Evolutionary conservation across 2,888 invertebrate genomes (phyloP).

Genomic region (Desoria tigrina): DNA sequence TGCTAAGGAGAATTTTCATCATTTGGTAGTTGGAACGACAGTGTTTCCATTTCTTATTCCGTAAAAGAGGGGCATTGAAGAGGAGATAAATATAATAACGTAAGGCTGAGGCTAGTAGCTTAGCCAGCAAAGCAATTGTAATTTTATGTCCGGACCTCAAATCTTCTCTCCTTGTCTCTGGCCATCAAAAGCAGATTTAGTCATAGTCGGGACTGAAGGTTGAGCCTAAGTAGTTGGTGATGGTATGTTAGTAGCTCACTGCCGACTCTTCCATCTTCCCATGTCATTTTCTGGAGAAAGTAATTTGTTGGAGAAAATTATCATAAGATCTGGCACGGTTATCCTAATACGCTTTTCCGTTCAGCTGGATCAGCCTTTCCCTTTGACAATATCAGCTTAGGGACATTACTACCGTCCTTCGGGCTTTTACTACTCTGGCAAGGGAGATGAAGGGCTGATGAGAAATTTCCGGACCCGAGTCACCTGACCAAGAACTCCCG

Average conservation of each 20-base stretch:
- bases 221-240: neutral
- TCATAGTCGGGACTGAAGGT: neutral
- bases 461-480: neutral
- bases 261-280: neutral
- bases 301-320: slow-evolving; percentile 14
- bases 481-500: slow-evolving; percentile 1
- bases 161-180: too few relatives aligned
- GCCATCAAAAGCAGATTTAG: slow-evolving; percentile 9
- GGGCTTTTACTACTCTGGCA: too few relatives aligned
- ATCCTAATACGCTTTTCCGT: too few relatives aligned
- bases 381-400: too few relatives aligned
- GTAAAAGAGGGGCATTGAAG: too few relatives aligned
- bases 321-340: neutral
- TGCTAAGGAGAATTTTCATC: slow-evolving; percentile 12
- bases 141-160: neutral
- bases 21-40: slow-evolving; percentile 17
- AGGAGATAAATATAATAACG: slow-evolving; percentile 5
- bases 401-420: too few relatives aligned
- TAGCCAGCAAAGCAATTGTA: slow-evolving; percentile 5
- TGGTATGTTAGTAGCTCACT: neutral
- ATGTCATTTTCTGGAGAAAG: slow-evolving; percentile 12
- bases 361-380: too few relatives aligned
- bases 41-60: slow-evolving; percentile 8
- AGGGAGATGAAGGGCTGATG: neutral
- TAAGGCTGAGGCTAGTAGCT: neutral